Conservation (phyloP, 2,113 vertebrate species). For the Apeltes quadracus region DNA sequence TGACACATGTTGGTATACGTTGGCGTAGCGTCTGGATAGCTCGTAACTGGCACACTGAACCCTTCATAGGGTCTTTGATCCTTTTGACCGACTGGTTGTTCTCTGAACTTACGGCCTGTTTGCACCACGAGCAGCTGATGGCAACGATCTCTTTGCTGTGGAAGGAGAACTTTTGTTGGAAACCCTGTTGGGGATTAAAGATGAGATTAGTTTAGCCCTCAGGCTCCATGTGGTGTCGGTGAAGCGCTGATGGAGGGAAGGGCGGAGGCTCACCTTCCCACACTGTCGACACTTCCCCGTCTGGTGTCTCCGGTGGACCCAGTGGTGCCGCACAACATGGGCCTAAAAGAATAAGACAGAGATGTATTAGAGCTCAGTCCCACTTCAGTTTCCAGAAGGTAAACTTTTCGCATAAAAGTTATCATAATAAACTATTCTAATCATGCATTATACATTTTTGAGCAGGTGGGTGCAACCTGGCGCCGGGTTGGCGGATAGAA, state of each 20-base stretch:
- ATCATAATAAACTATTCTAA: too few relatives aligned
- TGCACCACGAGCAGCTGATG: constrained; percentile 99
- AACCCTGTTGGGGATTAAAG: constrained; percentile 81
- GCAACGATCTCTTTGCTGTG: constrained; percentile 98
- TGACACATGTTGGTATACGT: too few relatives aligned
- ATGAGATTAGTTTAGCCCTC: background rate
- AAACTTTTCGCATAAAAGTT: background rate
- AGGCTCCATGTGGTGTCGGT: background rate
- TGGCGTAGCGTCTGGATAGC: too few relatives aligned
- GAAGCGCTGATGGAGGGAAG: accelerated
- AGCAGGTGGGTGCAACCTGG: too few relatives aligned
- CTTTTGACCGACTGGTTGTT: too few relatives aligned
- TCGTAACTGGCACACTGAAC: too few relatives aligned
- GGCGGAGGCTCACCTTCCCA: constrained; percentile 86
- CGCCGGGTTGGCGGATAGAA: too few relatives aligned
- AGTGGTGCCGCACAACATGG: constrained; percentile 90
- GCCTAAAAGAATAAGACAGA: constrained; percentile 75
- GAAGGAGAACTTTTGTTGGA: constrained; percentile 97
- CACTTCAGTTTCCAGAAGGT: background rate
- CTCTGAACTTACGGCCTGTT: constrained; percentile 89
- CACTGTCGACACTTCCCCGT: constrained; percentile 95
- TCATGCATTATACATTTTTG: too few relatives aligned
- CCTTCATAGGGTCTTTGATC: too few relatives aligned
- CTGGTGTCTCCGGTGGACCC: constrained; percentile 94
- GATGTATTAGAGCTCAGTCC: background rate